These are phyloP conservation scores for Onthophagus sagittarius DNA, from an alignment of 2,888 invertebrate genomes.

Conservation along the genomic window DNA sequence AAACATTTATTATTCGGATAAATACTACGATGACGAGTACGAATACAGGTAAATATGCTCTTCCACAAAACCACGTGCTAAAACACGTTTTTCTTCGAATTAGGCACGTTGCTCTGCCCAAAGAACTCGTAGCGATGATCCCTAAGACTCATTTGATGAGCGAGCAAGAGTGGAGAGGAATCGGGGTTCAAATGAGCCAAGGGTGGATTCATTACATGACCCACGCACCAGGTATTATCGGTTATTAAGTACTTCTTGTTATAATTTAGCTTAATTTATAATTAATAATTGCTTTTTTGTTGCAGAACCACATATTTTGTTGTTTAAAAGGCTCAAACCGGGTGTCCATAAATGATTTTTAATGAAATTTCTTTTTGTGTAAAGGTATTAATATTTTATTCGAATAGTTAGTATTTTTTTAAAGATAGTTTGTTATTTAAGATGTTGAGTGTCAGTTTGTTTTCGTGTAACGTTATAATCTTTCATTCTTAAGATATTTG, in stretches of 20 bases:
- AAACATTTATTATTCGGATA: conserved; percentile 89
- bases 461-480: too few relatives aligned
- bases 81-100: background rate
- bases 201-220: conserved; percentile 98
- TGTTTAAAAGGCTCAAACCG: conserved; percentile 64
- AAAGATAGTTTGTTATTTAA: too few relatives aligned
- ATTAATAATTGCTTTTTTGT: conserved; percentile 34
- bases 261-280: background rate
- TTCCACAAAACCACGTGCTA: background rate
- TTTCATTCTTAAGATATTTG: too few relatives aligned
- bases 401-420: too few relatives aligned
- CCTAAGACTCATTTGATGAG: conserved; percentile 92
- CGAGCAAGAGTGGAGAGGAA: conserved; percentile 89
- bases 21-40: conserved; percentile 85
- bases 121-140: conserved; percentile 84
- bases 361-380: background rate
- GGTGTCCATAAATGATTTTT: background rate
- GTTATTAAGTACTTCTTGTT: background rate
- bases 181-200: conserved; percentile 94
- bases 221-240: conserved; percentile 90
- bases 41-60: conserved; percentile 78
- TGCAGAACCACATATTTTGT: conserved; percentile 87
- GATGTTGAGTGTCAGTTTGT: too few relatives aligned
- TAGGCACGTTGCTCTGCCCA: conserved; percentile 93
- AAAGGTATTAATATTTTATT: background rate